Conservation (phyloP, 2,888 invertebrate genomes). For the Hololepta plana region DNA sequence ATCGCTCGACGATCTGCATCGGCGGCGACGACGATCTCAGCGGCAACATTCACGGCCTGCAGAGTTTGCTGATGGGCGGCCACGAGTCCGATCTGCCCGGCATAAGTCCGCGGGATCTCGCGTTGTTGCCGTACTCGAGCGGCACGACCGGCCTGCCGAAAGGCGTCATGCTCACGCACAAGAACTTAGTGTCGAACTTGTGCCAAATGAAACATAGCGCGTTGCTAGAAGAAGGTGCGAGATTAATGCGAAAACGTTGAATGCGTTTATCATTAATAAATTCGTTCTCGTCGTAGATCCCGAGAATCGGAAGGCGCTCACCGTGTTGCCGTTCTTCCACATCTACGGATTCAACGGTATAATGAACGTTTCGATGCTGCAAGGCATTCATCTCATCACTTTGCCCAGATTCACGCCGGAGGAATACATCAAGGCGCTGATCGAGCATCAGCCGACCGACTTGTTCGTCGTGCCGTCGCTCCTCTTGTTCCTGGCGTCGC, state of each 20-base stretch:
- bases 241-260: too few species aligned
- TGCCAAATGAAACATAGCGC: constrained; percentile 21
- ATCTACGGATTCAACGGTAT: constrained; percentile 59
- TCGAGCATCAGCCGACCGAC: constrained; percentile 38
- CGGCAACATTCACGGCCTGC: constrained; percentile 25
- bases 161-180: constrained; percentile 57
- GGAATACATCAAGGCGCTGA: constrained; percentile 46
- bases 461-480: constrained; percentile 63
- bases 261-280: too few species aligned
- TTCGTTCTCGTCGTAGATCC: too few species aligned
- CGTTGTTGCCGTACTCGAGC: constrained; percentile 42
- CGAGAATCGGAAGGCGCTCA: constrained; percentile 37
- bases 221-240: constrained; percentile 14
- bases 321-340: constrained; percentile 61
- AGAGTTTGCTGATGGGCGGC: constrained; percentile 22
- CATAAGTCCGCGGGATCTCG: constrained; percentile 32
- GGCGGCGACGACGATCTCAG: constrained; percentile 37
- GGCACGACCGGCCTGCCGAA: constrained; percentile 74
- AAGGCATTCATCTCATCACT: constrained; percentile 44
- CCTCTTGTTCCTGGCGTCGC: constrained; percentile 53
- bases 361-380: constrained; percentile 37
- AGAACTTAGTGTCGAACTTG: constrained; percentile 36
- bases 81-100: constrained; percentile 26
- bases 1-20: constrained; percentile 42
- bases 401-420: constrained; percentile 58